Evolutionary conservation across 2,113 vertebrate genomes (phyloP), one percentile per base, ranked within the genome.

Genomic region (Xyrauchen texanus): DNA sequence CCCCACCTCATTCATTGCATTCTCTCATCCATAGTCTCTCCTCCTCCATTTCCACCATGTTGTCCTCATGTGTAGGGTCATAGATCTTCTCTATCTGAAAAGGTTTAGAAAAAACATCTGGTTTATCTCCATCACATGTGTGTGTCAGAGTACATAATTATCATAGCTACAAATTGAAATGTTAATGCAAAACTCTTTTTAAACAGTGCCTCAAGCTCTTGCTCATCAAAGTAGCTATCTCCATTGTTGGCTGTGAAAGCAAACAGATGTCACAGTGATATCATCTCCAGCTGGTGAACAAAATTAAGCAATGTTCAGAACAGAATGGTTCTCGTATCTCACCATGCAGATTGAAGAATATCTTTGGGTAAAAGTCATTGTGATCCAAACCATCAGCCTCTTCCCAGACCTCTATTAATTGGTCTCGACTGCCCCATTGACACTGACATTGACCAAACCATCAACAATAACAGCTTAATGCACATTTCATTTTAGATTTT

Each of bases 291-390:
- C 6, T 62, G 11, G 62, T 75, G 11, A 34, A 1, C 15, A 12
- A 6, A 11, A 42, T 21, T 5, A 3, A 55, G 51, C 9, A 16
- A 34, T 70, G 49, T n/a, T n/a, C n/a, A n/a, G n/a, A n/a, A n/a
- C n/a, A n/a, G n/a, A n/a, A n/a, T n/a, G n/a, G n/a, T n/a, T n/a
- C n/a, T n/a, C n/a, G n/a, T n/a, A n/a, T n/a, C 76, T 95, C 94
- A 98, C 96, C 97, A 0, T 98, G 96, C 83, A 98, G 91, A 85
- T 93, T 97, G 92, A 98, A 98, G 91, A 98, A 98, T 66, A 96
- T 98, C 92, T 95, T 98, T 68, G 96, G 93, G 78, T 98, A 91
- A 89, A 98, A 98, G 84, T 96, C 93, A 63, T 93, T 91, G 72
- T 95, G 95, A 85, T 97, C 96, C 87, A 98, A 88, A 80, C 96